phyloP scores from a whole-genome alignment of 2,888 invertebrate genomes.

The Apodemia duryi region DNA sequence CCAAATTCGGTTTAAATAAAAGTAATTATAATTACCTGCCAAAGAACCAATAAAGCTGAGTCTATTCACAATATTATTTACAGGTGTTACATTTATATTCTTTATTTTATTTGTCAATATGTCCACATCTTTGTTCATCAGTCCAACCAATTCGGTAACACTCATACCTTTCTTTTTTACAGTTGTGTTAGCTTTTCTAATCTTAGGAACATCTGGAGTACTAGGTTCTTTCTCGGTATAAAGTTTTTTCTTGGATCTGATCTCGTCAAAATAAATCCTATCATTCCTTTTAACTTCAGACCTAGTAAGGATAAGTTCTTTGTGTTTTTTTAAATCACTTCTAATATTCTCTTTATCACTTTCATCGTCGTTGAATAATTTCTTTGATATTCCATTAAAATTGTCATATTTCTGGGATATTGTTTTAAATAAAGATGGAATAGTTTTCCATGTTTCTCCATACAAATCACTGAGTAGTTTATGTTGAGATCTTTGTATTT shows the following conservation, averaged over 20 bases:
- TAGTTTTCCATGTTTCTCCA: conserved; percentile 75
- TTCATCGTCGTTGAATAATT: conserved; percentile 59
- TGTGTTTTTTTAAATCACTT: conserved; percentile 45
- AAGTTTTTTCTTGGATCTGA: conserved; percentile 57
- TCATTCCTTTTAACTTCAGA: conserved; percentile 51
- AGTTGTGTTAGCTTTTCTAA: conserved; percentile 48
- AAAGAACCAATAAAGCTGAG: conserved; percentile 78
- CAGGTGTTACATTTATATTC: conserved; percentile 30
- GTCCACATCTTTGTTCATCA: conserved; percentile 45
- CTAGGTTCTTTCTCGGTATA: conserved; percentile 57
- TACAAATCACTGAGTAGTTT: conserved; percentile 73
- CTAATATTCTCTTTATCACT: conserved; percentile 61
- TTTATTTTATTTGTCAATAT: conserved; percentile 44
- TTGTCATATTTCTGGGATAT: conserved; percentile 46
- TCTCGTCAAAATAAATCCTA: conserved; percentile 39
- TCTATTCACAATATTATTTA: conserved; percentile 37
- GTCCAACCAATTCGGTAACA: conserved; percentile 58
- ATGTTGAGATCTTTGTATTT: conserved; percentile 60
- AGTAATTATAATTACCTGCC: conserved; percentile 55
- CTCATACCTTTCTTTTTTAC: conserved; percentile 59
- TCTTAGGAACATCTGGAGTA: conserved; percentile 52
- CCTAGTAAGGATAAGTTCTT: conserved; percentile 54
- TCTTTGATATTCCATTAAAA: conserved; percentile 50
- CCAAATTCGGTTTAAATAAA: too few species aligned
- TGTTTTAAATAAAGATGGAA: conserved; percentile 59